Conservation (phyloP, 2,113 vertebrate species). For the Coptodon rendalli region DNA sequence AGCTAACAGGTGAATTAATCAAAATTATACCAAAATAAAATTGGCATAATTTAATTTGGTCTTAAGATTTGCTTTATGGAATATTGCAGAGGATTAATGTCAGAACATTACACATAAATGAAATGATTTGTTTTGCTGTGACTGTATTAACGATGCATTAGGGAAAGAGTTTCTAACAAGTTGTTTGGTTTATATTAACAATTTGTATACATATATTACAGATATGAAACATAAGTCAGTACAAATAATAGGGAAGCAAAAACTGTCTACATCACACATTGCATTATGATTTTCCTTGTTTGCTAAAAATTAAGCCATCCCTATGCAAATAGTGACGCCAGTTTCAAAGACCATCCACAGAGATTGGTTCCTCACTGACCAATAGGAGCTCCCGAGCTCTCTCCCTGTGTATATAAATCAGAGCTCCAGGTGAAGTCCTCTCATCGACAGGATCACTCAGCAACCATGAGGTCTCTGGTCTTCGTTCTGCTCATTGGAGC, state of each 20-base stretch:
- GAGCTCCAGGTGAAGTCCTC: neutral
- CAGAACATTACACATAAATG: neutral
- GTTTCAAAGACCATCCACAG: neutral
- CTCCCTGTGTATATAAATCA: constrained; percentile 7
- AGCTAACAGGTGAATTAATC: neutral
- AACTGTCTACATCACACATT: neutral
- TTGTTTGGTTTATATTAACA: neutral
- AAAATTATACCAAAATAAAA: neutral
- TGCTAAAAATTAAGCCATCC: neutral
- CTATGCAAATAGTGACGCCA: neutral
- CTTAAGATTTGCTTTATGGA: neutral
- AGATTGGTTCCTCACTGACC: neutral
- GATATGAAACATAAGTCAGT: neutral
- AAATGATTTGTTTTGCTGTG: neutral
- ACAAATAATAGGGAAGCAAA: neutral
- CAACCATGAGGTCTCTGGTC: constrained; percentile 69
- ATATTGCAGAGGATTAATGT: neutral
- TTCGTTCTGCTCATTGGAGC: constrained; percentile 70
- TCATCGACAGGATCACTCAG: constrained; percentile 40
- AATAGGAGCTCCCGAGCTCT: neutral
- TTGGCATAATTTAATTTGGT: neutral
- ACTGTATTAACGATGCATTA: neutral
- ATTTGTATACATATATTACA: neutral
- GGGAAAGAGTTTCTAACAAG: neutral
- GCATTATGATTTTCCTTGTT: neutral